Conservation (phyloP, 2,113 vertebrate species). For the Megalops atlanticus region DNA sequence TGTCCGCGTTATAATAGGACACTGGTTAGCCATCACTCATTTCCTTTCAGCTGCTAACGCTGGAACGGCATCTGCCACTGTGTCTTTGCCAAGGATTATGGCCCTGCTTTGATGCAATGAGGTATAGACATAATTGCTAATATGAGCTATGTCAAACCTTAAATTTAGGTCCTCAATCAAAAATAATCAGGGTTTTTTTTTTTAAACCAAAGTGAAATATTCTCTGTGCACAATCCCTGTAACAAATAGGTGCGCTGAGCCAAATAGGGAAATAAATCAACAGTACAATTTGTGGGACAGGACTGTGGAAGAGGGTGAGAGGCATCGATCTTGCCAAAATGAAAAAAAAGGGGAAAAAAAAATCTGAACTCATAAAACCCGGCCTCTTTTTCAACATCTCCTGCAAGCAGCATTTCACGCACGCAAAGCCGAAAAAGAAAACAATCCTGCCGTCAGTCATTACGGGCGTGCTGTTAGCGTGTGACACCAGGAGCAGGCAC, state of each 20-base stretch:
- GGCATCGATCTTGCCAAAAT: not conserved
- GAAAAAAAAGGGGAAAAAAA: not conserved
- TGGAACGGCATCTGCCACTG: not conserved
- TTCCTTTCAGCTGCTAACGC: not conserved
- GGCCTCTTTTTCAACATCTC: too few species aligned
- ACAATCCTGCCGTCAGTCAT: not conserved
- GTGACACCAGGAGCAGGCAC: not conserved
- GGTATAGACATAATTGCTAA: not conserved
- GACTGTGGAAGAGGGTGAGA: not conserved
- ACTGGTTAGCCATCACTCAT: not conserved
- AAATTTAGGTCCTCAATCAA: not conserved
- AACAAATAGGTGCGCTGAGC: not conserved
- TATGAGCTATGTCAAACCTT: not conserved
- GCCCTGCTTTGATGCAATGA: not conserved
- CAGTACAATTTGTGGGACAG: not conserved
- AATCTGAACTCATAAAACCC: not conserved
- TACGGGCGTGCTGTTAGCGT: not conserved
- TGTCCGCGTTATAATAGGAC: not conserved
- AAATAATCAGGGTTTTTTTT: not conserved
- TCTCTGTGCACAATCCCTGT: not conserved
- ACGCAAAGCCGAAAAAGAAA: not conserved
- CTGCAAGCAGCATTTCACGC: not conserved
- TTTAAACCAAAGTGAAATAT: not conserved
- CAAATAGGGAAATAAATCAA: conserved; percentile 6
- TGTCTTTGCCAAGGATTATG: not conserved